phyloP scores from a whole-genome alignment of 2,113 vertebrate species.

The Emydura subglobosa region DNA sequence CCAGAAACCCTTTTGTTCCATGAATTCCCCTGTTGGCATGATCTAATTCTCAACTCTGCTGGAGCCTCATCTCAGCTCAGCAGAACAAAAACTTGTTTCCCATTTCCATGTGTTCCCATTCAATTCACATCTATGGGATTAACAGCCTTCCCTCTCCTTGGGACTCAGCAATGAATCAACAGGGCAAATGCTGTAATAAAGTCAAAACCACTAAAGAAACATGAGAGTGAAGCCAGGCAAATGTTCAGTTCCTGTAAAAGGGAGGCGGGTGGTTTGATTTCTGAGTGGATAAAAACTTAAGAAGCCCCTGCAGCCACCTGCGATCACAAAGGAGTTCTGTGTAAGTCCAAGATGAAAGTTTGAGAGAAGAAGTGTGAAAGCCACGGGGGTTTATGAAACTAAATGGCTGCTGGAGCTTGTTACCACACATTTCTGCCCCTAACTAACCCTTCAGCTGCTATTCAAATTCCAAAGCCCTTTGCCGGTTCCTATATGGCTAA shows the following conservation, averaged over 20 bases:
- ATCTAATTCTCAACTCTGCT: fast-evolving
- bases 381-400: conserved; percentile 33
- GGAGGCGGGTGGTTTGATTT: not conserved
- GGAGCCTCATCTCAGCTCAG: fast-evolving
- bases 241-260: fast-evolving
- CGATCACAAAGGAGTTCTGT: conserved; percentile 11
- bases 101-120: not conserved
- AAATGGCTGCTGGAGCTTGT: conserved; percentile 20
- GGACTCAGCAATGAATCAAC: not conserved
- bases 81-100: not conserved
- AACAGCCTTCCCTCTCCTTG: not conserved
- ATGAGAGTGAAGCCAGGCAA: fast-evolving
- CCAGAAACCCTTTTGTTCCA: fast-evolving
- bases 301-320: not conserved
- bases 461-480: conserved; percentile 38
- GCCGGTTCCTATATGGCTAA: not conserved
- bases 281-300: fast-evolving
- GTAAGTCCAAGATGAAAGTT: conserved; percentile 23
- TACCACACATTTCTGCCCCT: conserved; percentile 15
- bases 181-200: not conserved
- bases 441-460: not conserved
- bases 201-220: not conserved
- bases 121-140: fast-evolving
- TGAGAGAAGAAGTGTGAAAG: conserved; percentile 27
- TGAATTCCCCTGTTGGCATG: not conserved